Evolutionary conservation across 2,888 invertebrate species (phyloP).

Genomic region (Dasysyrphus tricinctus): DNA sequence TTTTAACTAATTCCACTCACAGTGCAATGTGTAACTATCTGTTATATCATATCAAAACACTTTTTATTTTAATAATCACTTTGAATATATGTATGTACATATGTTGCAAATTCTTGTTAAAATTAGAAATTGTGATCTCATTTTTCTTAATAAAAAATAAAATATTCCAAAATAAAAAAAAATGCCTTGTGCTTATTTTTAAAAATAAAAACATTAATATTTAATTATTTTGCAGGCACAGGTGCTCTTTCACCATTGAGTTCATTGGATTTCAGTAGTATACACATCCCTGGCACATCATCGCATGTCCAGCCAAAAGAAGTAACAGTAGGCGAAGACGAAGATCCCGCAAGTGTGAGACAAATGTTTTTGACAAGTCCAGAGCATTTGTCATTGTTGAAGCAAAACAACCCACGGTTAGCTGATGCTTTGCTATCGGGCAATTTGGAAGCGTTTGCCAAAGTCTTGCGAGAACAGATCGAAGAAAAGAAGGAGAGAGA

Average conservation of each 20-base stretch:
- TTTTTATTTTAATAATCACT: background rate
- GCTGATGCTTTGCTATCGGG: slow-evolving; percentile 96
- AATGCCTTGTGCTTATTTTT: slow-evolving; percentile 13
- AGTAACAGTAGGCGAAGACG: slow-evolving; percentile 85
- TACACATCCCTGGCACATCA: slow-evolving; percentile 53
- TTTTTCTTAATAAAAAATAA: slow-evolving; percentile 3
- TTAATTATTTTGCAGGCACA: slow-evolving; percentile 42
- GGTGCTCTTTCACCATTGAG: slow-evolving; percentile 62
- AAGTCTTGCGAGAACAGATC: slow-evolving; percentile 92
- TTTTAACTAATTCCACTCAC: background rate
- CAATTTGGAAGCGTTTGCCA: slow-evolving; percentile 90
- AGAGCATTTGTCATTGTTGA: slow-evolving; percentile 93
- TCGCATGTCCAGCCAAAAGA: slow-evolving; percentile 78
- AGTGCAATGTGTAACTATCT: background rate
- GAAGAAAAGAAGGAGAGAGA: slow-evolving; percentile 92
- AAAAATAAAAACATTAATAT: slow-evolving; percentile 7
- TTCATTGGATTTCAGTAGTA: slow-evolving; percentile 60
- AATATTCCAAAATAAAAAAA: slow-evolving; percentile 5
- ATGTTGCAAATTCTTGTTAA: background rate
- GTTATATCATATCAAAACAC: background rate
- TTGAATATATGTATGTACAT: background rate
- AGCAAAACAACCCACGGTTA: slow-evolving; percentile 96
- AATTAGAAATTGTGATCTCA: slow-evolving; percentile 10
- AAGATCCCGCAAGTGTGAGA: slow-evolving; percentile 92
- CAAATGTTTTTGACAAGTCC: slow-evolving; percentile 95